These are phyloP conservation scores for Lontra canadensis DNA, from an alignment of 2,113 vertebrate genomes.

Conservation along the genomic window DNA sequence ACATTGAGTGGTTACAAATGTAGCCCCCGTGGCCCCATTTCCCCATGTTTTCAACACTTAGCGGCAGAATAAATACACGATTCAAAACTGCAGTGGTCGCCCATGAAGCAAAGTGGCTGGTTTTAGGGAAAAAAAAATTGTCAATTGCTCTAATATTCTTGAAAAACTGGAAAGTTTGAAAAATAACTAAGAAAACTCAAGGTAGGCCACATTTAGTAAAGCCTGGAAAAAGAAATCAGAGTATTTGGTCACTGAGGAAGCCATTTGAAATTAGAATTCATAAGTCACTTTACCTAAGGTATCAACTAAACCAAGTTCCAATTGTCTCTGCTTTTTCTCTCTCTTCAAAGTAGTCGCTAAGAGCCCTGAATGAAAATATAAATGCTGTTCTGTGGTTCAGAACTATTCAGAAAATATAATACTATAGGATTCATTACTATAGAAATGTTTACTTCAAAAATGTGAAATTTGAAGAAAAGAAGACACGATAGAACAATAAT, in stretches of 20 bases:
- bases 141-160: neutral
- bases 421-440: neutral
- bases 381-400: neutral
- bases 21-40: neutral
- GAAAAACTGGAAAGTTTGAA: neutral
- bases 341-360: neutral
- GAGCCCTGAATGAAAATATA: neutral
- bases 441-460: conserved; percentile 51
- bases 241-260: neutral
- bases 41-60: neutral
- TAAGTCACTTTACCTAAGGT: neutral
- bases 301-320: neutral
- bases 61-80: neutral
- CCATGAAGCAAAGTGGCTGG: neutral
- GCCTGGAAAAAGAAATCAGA: neutral
- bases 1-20: neutral
- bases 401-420: neutral
- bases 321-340: neutral
- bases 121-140: neutral
- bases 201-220: neutral
- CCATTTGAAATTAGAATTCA: neutral
- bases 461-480: conserved; percentile 54
- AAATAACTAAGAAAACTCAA: conserved; percentile 22
- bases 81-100: neutral
- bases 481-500: conserved; percentile 30